Evolutionary conservation across 2,888 invertebrate genomes (phyloP).

Genomic region (Noctua janthe): DNA sequence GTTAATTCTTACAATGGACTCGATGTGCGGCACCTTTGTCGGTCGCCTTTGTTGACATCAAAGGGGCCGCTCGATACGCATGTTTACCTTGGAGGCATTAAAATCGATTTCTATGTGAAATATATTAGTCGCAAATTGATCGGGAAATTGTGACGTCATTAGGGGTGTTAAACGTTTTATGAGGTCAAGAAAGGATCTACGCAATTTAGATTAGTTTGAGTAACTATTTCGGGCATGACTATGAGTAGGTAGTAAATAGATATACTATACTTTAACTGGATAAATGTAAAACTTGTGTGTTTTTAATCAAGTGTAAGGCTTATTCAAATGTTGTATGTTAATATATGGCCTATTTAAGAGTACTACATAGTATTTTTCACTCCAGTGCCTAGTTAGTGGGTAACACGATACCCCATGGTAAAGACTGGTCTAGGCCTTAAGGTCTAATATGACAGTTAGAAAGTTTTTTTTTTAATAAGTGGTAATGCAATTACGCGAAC

Average conservation of each 20-base stretch:
- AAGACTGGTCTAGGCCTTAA: background rate
- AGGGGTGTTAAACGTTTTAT: conserved; percentile 56
- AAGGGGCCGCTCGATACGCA: conserved; percentile 83
- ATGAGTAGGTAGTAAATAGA: background rate
- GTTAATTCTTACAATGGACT: conserved; percentile 74
- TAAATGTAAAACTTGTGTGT: background rate
- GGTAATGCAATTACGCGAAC: no score
- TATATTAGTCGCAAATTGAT: conserved; percentile 77
- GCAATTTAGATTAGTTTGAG: conserved; percentile 2
- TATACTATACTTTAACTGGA: background rate
- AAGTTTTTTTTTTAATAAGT: background rate
- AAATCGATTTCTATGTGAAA: conserved; percentile 81
- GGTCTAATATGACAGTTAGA: background rate
- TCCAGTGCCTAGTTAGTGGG: background rate
- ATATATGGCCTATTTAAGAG: background rate
- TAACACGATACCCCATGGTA: background rate
- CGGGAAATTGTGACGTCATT: conserved; percentile 66
- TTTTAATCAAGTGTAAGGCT: background rate
- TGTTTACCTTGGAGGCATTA: conserved; percentile 78
- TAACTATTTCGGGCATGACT: background rate
- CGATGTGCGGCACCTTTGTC: conserved; percentile 83
- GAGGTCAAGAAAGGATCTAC: conserved; percentile 21
- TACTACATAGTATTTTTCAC: background rate
- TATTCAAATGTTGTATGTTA: background rate
- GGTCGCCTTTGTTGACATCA: conserved; percentile 82